Evolutionary conservation across 2,797 vertebrate genomes (phyloP), one percentile per base, ranked within the genome.

Genomic region (Petrocephalus schoutedeni): DNA sequence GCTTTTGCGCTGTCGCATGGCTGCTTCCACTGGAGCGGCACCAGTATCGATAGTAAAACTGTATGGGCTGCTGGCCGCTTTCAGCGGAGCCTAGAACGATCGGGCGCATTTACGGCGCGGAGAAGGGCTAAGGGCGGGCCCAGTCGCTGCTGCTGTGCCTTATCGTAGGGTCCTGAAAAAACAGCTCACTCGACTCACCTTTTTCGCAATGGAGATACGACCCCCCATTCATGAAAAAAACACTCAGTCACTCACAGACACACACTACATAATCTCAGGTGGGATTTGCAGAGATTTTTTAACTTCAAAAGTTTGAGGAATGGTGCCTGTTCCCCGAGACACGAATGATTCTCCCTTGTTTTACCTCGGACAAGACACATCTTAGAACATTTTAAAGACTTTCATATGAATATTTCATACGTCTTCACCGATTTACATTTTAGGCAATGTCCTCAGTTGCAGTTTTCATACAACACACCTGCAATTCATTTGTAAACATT

Each of bases 81-180:
- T 84, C 82, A 51, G 82, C 51, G 12, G 51, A 84, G 82, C 82
- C 82, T 9, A 45, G 54, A 28, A 49, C 54, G 51, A 84, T 84
- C 82, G 82, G 12, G 16, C 28, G 51, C 51, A 28, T 28, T 21
- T 84, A 54, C 9, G 14, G 49, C 28, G 9, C 51, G 54, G 49
- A 54, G 82, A 84, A 84, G 21, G 12, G 82, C 82, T 32, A 84
- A 84, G 23, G 82, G 51, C 82, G 82, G 82, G 51, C 54, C 82
- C 51, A 28, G 51, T 51, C 45, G 21, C 82, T 10, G 12, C 82
- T 23, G 49, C 51, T 32, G 82, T 12, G 82, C 82, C n/a, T 23
- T 84, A 84, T 84, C 49, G 12, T 84, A 80, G 56, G 53, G 84
- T 86, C 84, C 84, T 45, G 82, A 85, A 59, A 86, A 58, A 57